Evolutionary conservation across 2,888 invertebrate species (phyloP).

Genomic region (Athalia circularis): DNA sequence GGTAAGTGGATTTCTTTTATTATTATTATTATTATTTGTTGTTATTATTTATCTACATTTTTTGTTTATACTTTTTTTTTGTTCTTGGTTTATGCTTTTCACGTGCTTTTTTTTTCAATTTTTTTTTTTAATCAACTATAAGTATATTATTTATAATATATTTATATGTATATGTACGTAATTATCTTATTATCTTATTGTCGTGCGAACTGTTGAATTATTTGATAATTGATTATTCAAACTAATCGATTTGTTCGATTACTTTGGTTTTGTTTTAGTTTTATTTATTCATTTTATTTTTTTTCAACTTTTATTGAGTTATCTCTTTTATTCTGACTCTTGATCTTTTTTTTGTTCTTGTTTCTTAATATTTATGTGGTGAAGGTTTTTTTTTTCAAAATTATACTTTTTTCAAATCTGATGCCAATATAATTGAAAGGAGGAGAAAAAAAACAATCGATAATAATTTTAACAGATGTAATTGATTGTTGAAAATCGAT

Average conservation of each 20-base stretch:
- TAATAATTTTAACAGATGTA: too few relatives aligned
- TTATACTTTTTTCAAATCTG: too few relatives aligned
- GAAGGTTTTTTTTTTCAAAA: too few relatives aligned
- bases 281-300: too few relatives aligned
- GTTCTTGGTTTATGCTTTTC: background rate
- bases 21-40: background rate
- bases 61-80: background rate
- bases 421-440: too few relatives aligned
- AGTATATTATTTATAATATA: background rate
- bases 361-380: slow-evolving; percentile 32
- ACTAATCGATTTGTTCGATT: background rate
- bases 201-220: slow-evolving; percentile 70
- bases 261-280: background rate
- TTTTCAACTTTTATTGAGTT: too few relatives aligned
- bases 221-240: background rate
- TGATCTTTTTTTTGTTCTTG: background rate
- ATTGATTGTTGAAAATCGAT: too few relatives aligned
- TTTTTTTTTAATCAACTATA: background rate
- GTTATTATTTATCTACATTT: background rate
- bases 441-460: too few relatives aligned
- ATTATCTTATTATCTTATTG: slow-evolving; percentile 65
- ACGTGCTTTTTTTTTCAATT: background rate
- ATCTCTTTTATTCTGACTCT: background rate
- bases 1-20: background rate
- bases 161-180: background rate